Percentiles rank a stretch among this genome's conserved stretches.
Conservation (phyloP, 37 sponge, comb jelly and placozoan species). For the Oscarella lobularis region DNA sequence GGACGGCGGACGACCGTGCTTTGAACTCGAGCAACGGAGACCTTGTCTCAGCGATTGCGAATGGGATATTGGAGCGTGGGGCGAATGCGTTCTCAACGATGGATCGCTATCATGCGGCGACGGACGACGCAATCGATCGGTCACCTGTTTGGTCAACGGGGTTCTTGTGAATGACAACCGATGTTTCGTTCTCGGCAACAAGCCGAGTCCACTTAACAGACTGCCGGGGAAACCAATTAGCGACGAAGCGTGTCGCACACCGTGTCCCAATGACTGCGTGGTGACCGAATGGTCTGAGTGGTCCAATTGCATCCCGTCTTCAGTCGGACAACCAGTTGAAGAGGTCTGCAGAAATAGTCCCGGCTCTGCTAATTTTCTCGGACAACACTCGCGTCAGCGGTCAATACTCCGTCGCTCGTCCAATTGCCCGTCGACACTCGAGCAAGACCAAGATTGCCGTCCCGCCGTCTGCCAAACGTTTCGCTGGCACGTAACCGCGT, state of each 20-base stretch:
- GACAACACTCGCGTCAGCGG: background rate
- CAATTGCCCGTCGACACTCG: background rate
- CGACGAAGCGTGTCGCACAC: background rate
- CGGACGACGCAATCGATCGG: background rate
- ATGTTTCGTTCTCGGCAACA: background rate
- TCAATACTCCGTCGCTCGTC: background rate
- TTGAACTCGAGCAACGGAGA: background rate
- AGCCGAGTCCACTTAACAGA: too few relatives aligned
- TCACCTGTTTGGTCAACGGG: background rate
- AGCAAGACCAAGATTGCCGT: background rate
- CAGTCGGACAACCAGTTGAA: too few relatives aligned
- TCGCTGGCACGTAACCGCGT: background rate
- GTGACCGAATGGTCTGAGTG: background rate
- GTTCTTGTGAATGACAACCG: background rate
- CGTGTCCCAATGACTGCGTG: background rate
- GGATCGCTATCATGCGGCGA: background rate
- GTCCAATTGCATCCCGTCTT: background rate
- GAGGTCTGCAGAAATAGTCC: background rate
- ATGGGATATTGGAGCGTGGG: background rate
- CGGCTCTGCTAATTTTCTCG: background rate
- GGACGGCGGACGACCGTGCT: background rate
- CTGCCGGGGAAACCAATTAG: too few relatives aligned
- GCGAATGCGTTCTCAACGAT: background rate
- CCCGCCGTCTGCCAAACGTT: background rate
- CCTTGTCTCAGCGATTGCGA: background rate